Evolutionary conservation across 2,113 vertebrate species (phyloP).

Genomic region (Onychostruthus taczanowskii): DNA sequence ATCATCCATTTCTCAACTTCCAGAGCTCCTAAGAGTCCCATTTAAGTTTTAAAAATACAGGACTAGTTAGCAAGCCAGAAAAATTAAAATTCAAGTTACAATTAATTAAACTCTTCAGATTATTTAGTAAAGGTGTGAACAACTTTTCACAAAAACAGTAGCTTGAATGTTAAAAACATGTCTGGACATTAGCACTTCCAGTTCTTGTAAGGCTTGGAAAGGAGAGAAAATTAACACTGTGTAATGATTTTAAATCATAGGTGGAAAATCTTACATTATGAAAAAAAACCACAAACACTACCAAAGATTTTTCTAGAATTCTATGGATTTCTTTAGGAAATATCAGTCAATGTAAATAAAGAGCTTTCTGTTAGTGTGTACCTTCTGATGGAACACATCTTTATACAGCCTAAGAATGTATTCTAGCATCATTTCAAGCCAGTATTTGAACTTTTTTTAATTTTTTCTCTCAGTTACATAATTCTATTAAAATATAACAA

Average conservation of each 20-base stretch:
- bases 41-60: not conserved
- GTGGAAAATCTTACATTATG: not conserved
- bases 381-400: not conserved
- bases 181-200: not conserved
- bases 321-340: not conserved
- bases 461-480: not conserved
- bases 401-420: not conserved
- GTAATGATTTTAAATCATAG: not conserved
- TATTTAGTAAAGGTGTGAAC: not conserved
- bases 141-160: not conserved
- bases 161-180: not conserved
- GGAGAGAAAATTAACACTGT: not conserved
- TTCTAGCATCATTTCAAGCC: not conserved
- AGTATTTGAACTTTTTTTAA: not conserved
- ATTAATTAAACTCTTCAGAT: not conserved
- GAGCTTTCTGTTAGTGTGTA: not conserved
- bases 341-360: not conserved
- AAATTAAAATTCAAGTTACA: not conserved
- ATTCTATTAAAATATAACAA: not conserved
- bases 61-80: not conserved
- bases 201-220: not conserved
- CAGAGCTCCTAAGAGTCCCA: not conserved
- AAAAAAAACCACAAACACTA: not conserved
- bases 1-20: not conserved
- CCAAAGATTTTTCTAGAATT: not conserved